Conservation (phyloP, 37 sponge, comb jelly and placozoan genomes). For the Geodia barretti region DNA sequence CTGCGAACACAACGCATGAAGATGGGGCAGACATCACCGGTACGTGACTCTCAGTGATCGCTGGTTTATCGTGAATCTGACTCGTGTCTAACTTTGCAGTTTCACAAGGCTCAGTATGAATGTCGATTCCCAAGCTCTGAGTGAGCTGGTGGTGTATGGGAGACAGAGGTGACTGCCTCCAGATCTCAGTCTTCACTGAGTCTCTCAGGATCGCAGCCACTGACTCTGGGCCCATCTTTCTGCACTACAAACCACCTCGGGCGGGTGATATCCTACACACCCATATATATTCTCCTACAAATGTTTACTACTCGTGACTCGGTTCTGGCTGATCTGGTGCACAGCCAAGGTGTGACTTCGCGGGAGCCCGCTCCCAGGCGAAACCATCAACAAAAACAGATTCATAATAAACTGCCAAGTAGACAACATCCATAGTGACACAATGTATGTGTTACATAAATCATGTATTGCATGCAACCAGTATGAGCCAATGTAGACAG, state of each 20-base stretch:
- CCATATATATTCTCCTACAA: neutral
- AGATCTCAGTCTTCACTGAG: neutral
- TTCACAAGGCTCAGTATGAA: neutral
- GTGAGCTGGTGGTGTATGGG: neutral
- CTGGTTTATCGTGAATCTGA: neutral
- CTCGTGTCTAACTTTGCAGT: neutral
- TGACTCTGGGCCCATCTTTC: neutral
- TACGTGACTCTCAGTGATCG: no score
- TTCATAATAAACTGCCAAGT: neutral
- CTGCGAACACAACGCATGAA: slow-evolving; percentile 38
- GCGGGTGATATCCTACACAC: no score
- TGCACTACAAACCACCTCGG: no score
- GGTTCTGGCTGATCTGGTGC: neutral
- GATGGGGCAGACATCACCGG: slow-evolving; percentile 69
- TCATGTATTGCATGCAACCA: no score
- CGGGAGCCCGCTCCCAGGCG: neutral
- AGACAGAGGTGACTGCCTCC: neutral
- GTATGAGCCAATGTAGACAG: no score
- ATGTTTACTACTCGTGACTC: neutral
- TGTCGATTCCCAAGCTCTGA: neutral
- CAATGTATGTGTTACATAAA: no score
- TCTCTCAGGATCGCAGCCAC: neutral
- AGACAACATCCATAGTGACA: no score
- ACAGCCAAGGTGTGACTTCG: neutral
- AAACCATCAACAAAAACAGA: neutral